Percentiles rank a stretch among this genome's conserved stretches.
Evolutionary conservation across 2,888 invertebrate species (phyloP).

Genomic region (Nephrocerus scutellatus): DNA sequence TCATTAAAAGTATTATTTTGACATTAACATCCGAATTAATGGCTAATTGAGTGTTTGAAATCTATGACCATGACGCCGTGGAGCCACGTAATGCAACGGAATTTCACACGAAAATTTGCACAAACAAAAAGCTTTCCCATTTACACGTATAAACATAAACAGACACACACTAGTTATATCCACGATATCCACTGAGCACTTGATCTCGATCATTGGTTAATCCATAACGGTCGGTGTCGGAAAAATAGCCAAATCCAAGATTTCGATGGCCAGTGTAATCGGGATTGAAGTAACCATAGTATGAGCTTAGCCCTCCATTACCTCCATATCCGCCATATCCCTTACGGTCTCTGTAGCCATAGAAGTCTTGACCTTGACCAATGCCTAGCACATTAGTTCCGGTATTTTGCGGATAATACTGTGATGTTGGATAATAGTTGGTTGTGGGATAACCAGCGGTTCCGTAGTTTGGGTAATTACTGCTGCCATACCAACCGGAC

Average conservation of each 20-base stretch:
- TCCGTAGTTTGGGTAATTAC: conserved; percentile 14
- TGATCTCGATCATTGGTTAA: conserved; percentile 26
- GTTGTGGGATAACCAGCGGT: conserved; percentile 10
- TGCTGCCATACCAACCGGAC: conserved; percentile 13
- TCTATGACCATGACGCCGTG: too few relatives aligned
- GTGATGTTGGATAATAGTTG: conserved; percentile 13
- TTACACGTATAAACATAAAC: not conserved
- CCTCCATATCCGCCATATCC: conserved; percentile 57
- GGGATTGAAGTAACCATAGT: conserved; percentile 55
- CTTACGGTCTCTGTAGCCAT: conserved; percentile 38
- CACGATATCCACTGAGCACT: conserved; percentile 22
- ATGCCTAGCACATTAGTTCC: conserved; percentile 41
- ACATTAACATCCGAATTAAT: too few relatives aligned
- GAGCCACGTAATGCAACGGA: too few relatives aligned
- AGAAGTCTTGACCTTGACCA: conserved; percentile 25
- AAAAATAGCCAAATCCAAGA: conserved; percentile 55
- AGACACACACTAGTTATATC: conserved; percentile 21
- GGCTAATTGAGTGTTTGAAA: too few relatives aligned
- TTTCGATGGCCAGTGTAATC: conserved; percentile 52
- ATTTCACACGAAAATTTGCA: not conserved
- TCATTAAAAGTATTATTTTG: too few relatives aligned
- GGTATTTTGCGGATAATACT: conserved; percentile 40
- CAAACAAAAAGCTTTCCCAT: not conserved
- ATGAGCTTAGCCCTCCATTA: conserved; percentile 55
- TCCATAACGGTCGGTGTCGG: conserved; percentile 40